These are phyloP conservation scores for Cichladusa arquata DNA, from an alignment of 2,113 vertebrate species.

Conservation along the genomic window DNA sequence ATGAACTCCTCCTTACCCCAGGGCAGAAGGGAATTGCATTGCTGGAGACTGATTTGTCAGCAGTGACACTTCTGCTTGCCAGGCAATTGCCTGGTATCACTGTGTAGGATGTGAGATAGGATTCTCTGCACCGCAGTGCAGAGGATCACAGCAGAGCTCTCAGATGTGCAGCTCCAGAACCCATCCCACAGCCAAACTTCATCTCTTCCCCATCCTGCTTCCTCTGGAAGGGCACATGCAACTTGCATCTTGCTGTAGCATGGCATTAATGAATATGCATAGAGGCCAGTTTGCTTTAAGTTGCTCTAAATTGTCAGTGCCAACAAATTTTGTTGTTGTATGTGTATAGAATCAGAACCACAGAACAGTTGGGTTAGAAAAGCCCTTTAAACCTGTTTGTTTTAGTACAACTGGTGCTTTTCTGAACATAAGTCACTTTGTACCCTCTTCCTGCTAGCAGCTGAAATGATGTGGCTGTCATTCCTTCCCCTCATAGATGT, in stretches of 20 bases:
- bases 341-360: neutral
- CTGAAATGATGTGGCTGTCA: neutral
- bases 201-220: neutral
- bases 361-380: neutral
- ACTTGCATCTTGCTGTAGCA: neutral
- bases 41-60: neutral
- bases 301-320: neutral
- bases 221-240: neutral
- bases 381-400: neutral
- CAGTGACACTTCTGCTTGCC: neutral
- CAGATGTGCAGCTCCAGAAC: neutral
- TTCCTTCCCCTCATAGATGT: constrained; percentile 68
- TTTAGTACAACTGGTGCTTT: neutral
- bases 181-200: neutral
- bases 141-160: neutral
- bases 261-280: neutral
- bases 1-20: neutral
- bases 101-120: rapidly evolving
- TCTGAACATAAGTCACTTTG: neutral
- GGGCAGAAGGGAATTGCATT: neutral
- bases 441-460: neutral
- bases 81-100: neutral
- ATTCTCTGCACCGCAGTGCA: neutral
- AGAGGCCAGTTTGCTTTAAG: neutral
- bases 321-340: neutral